Evolutionary conservation across 2,888 invertebrate genomes (phyloP), one percentile per base, ranked within the genome.

Genomic region (Tromatobia lineatoria): DNA sequence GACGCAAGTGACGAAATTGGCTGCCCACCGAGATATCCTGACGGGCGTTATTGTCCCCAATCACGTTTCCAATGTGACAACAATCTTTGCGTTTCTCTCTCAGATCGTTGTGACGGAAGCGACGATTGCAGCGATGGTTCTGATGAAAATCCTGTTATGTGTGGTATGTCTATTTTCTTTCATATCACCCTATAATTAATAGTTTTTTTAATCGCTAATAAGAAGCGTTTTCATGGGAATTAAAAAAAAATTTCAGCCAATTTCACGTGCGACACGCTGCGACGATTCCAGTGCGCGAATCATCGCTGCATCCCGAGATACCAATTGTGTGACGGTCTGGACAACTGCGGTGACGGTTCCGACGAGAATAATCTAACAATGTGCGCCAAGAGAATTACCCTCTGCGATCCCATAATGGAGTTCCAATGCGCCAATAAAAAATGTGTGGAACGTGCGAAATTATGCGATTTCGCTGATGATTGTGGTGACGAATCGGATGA

Each of bases 281-380:
- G 97, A 57, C 95, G 98, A 87, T 98, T 98, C 96, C 98, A 98
- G 91, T 99, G 99, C 93, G 95, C 96, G 83, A 98, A 99, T 93
- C 97, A 97, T 88, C 96, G 97, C 87, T 98, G 98, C 90, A 97
- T 98, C 80, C 96, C 98, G 0, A 95, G 95, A 80, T 98, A 97
- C 91, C 97, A 98, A 91, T 95, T 98, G 10, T 99, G 99, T 93
- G 99, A 99, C 94, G 97, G 97, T 42, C 95, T 97, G 20, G 98
- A 98, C 93, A 98, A 99, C 94, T 99, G 99, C 94, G 98, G 98
- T 50, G 99, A 99, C 93, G 98, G 98, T 10, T 97, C 97, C 0
- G 99, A 99, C 94, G 99, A 99, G 94, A 98, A 98, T 94, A 98
- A 98, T 94, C 97, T 98, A 96, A 98, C 98, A 0, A 94, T 98